Base-by-base conservation (phyloP, 1,140 invertebrate species). In the Triops cancriformis region DNA sequence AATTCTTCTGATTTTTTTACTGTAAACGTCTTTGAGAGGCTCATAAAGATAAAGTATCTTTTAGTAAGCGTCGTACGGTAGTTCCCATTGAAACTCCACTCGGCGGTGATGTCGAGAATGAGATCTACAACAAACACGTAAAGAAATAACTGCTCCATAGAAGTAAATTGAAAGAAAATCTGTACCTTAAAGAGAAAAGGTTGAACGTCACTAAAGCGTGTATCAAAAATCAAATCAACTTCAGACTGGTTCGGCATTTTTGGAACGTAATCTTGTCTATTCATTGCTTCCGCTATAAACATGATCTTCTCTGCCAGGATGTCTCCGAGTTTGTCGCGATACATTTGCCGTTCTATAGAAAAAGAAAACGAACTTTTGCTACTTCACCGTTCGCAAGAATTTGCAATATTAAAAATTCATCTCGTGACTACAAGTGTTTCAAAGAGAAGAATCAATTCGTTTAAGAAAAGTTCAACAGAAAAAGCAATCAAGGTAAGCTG, bases 281-380 rank as follows among this genome's bases (percentile, higher is more conserved):
- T 98, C 89, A 98, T 97, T 4, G 95, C 91, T 84, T 98, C 94
- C 0, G 95, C 94, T 81, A 99, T 95, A 81, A 94, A 93, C 42
- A 97, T 87, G 26, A 98, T 92, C 84, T 97, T 97, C 80, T 98
- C 96, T 37, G 94, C 91, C 1, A 99, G 85, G 80, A 95, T 85
- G 82, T 98, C 95, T 14, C 95, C 94, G 43, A 98, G 90, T 84
- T 92, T 94, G 84, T 97, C 95, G 76, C 94, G 88, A 80, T 91
- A 93, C 79, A 92, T 88, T 84, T 95, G 93, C 79, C 95, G 87
- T 82, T 97, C 95, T 89, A 82, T 37, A 84, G n/a, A n/a, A n/a
- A n/a, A 83, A 64, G 77, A 82, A 82, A 79, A 77, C 76, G 79
- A 80, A 26, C 2, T 37, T 37, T 37, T 37, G 2, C 7, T 4